Base-by-base conservation (phyloP, 2,113 vertebrate genomes). In the Beaufortia kweichowensis region DNA sequence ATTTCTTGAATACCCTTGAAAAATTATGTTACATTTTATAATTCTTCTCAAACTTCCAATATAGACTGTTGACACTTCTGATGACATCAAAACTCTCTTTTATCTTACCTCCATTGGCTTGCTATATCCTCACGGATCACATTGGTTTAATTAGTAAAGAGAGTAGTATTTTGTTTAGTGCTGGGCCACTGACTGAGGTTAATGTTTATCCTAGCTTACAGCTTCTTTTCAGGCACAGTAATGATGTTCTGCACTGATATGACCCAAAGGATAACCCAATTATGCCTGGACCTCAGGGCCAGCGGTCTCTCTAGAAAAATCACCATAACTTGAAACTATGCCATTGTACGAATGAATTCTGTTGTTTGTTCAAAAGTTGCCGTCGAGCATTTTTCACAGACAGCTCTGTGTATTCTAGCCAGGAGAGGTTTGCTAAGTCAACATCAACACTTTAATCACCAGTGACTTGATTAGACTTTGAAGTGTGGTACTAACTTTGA, bases 111-210 rank as follows among this genome's bases (percentile, higher is more conserved):
- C 31, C 31, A 19, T 46, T 68, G 31, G 14, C 24, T 48, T 68
- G n/a, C 19, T 65, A 14, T 57, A 43, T 39, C 59, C 15, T 70
- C 24, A 24, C 41, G 79, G 71, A 14, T 35, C 26, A 17, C 8
- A 4, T 79, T 80, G 82, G 82, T 85, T 87, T 88, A 91, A 89
- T 89, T 88, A 86, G 85, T 82, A 83, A 69, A 82, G 81, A 87
- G 85, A 81, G 82, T 81, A 76, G 84, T 68, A 84, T 86, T 74
- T 81, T 61, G 71, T 76, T 88, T 86, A 86, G 81, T 84, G 72
- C 83, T 80, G 84, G 86, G 81, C 84, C 88, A 79, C 79, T 87
- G 86, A 77, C 81, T 90, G 87, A 83, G 86, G 0, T 84, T 82
- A 79, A 84, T 83, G 78, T 80, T 86, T 80, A 83, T 87, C 65